Evolutionary conservation across 2,888 invertebrate genomes (phyloP).

Genomic region (Carpatolechia fugitivella): DNA sequence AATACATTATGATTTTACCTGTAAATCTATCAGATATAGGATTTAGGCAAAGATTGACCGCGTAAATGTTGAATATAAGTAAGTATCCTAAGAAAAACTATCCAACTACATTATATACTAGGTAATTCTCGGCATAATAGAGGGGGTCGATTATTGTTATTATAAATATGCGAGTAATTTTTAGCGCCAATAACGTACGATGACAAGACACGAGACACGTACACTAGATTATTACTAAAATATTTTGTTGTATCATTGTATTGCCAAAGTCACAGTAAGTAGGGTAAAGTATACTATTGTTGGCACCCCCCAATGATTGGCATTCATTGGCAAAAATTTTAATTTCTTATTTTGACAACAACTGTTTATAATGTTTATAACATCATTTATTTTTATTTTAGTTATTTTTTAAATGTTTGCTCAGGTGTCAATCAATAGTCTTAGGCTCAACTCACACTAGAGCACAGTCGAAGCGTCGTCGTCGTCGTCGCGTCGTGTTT

Average conservation of each 20-base stretch:
- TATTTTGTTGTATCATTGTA: neutral
- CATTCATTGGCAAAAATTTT: too few species aligned
- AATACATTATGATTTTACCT: too few species aligned
- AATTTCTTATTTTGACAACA: too few species aligned
- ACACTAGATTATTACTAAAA: constrained; percentile 3
- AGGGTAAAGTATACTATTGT: neutral
- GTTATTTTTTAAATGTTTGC: too few species aligned
- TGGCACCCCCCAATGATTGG: too few species aligned
- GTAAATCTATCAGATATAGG: neutral
- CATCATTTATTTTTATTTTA: too few species aligned
- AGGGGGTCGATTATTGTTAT: neutral
- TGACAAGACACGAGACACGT: constrained; percentile 11
- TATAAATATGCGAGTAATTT: constrained; percentile 10
- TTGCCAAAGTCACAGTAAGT: constrained; percentile 8
- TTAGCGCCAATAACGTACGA: constrained; percentile 10
- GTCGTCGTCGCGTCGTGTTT: too few species aligned
- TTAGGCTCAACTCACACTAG: too few species aligned
- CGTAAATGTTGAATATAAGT: neutral
- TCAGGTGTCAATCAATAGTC: too few species aligned
- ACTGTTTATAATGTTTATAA: too few species aligned
- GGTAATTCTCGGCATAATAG: constrained; percentile 13
- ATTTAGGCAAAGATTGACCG: neutral
- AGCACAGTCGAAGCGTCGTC: too few species aligned
- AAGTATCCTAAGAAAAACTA: constrained; percentile 1
- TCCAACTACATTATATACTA: constrained; percentile 11